Evolutionary conservation across 1,140 invertebrate genomes (phyloP).

Genomic region (Cherax quadricarinatus): DNA sequence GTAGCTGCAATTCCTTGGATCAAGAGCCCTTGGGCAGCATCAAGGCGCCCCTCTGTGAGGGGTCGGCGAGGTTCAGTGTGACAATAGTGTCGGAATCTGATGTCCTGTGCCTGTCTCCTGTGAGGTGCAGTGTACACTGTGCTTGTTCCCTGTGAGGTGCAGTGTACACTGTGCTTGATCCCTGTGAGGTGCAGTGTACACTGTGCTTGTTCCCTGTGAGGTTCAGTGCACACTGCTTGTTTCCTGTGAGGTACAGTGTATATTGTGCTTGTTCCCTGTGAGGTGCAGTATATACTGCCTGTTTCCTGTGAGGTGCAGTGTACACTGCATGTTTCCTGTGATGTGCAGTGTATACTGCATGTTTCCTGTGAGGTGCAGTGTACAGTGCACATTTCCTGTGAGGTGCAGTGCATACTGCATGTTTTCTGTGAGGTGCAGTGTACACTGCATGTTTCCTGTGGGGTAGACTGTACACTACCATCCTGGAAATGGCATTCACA

Average conservation of each 20-base stretch:
- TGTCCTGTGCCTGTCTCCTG: slow-evolving; percentile 44
- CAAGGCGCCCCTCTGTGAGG: too few species aligned
- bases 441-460: slow-evolving; percentile 29
- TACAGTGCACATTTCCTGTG: background rate
- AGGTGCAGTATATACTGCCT: slow-evolving; percentile 33
- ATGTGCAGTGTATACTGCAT: slow-evolving; percentile 25
- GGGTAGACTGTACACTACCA: slow-evolving; percentile 19
- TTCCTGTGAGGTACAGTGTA: slow-evolving; percentile 27
- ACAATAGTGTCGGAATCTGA: background rate
- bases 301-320: slow-evolving; percentile 5
- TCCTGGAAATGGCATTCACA: slow-evolving; percentile 2
- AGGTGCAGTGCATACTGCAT: slow-evolving; percentile 9
- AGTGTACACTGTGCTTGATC: slow-evolving; percentile 31
- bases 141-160: slow-evolving; percentile 36
- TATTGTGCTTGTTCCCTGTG: slow-evolving; percentile 20
- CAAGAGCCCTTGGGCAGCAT: too few species aligned
- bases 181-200: slow-evolving; percentile 27
- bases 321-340: slow-evolving; percentile 32
- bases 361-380: slow-evolving; percentile 36
- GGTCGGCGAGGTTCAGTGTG: too few species aligned
- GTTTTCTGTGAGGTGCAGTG: slow-evolving; percentile 33
- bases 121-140: slow-evolving; percentile 26
- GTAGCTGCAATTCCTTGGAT: too few species aligned
- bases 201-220: too few species aligned
- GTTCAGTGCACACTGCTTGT: slow-evolving; percentile 17